Evolutionary conservation across 2,888 invertebrate genomes (phyloP), one percentile per base, ranked within the genome.

Genomic region (Antheraea assamensis): DNA sequence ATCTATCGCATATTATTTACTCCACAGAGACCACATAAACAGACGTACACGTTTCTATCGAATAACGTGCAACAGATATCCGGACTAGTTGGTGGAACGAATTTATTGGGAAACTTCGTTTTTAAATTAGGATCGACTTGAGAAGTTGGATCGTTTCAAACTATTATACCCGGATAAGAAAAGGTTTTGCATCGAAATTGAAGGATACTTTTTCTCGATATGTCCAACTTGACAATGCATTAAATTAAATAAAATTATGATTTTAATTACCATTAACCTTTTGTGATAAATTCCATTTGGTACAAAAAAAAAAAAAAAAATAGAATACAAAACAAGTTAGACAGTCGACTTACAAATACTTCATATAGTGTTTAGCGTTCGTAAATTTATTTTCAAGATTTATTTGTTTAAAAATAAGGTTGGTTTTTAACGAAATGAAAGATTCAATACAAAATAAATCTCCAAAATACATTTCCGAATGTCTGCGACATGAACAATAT

Each of bases 41-140:
- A 31, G 66, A 66, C 49, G 64, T 13, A 58, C n/a, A 52, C n/a
- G 27, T 30, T 58, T 52, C n/a, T 42, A 71, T 17, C 49, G 78
- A 80, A 79, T 77, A 74, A 77, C 81, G 77, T 83, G 83, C 83
- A 81, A 76, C 78, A 78, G 76, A 77, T 79, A 81, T 64, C 72
- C 81, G 76, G 84, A 88, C 85, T 85, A 86, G 87, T 82, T 81
- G 80, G 78, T 75, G 77, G 42, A 76, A 75, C 79, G 80, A 70
- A 78, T 75, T 83, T 82, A 83, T 81, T 85, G 83, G 87, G 85
- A 83, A 86, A 88, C 85, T 87, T 88, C 87, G 82, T 80, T 82
- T 84, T 83, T 78, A 78, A 81, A 79, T 78, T 30, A 30, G 17
- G 74, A 76, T 78, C 78, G 30, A 24, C 13, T 58, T 64, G n/a